phyloP scores from a whole-genome alignment of 2,113 vertebrate genomes.

The Grallaria varia region DNA sequence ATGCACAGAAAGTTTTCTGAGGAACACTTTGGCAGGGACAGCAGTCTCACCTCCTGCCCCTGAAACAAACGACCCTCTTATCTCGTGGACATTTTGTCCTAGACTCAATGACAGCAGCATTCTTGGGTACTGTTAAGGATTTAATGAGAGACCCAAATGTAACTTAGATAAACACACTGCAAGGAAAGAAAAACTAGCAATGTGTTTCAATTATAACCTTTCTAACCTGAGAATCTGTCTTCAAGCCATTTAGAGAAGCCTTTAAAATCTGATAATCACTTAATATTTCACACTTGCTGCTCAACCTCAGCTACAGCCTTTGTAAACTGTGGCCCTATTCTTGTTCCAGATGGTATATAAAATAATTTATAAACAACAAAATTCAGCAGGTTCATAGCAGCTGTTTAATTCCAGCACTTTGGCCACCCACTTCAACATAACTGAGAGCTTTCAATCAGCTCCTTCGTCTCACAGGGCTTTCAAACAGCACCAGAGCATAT shows the following conservation, averaged over 20 bases:
- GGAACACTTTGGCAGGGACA: neutral
- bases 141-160: neutral
- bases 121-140: neutral
- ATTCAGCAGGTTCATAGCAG: constrained; percentile 85
- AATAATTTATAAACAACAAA: constrained; percentile 91
- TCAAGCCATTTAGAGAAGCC: neutral
- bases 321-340: constrained; percentile 47
- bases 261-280: constrained; percentile 32
- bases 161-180: neutral
- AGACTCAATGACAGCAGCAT: neutral
- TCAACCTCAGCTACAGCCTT: constrained; percentile 27
- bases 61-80: neutral
- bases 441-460: constrained; percentile 71
- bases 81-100: neutral
- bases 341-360: constrained; percentile 88
- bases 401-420: constrained; percentile 78
- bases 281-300: constrained; percentile 10
- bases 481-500: constrained; percentile 67
- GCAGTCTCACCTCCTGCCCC: neutral
- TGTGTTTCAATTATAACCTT: neutral
- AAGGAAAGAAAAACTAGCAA: neutral
- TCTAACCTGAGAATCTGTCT: neutral
- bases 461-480: constrained; percentile 57
- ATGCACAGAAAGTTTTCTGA: neutral
- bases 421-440: constrained; percentile 74